phyloP scores from a whole-genome alignment of 2,888 invertebrate genomes.

The Phymatocera aterrima region DNA sequence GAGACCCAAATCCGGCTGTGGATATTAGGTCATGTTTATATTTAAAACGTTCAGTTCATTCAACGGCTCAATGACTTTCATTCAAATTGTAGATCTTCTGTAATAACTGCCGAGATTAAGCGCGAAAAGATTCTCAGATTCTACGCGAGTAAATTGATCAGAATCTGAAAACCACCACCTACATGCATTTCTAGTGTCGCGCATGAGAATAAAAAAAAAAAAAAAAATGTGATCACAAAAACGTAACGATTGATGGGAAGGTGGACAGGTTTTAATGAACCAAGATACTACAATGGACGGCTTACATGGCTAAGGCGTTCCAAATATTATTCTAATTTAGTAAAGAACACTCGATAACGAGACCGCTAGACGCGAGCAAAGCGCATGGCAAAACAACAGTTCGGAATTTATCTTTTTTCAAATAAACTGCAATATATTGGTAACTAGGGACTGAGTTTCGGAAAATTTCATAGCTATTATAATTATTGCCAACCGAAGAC shows the following conservation, averaged over 20 bases:
- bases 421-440: too few relatives aligned
- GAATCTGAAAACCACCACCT: not conserved
- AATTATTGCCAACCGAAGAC: too few relatives aligned
- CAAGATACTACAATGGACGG: not conserved
- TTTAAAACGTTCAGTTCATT: not conserved
- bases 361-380: not conserved
- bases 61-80: not conserved
- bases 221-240: not conserved
- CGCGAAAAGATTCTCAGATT: not conserved
- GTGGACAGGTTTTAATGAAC: not conserved
- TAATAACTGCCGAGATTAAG: not conserved
- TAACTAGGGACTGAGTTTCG: too few relatives aligned
- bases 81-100: not conserved
- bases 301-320: not conserved
- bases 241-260: not conserved
- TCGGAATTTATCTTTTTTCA: not conserved
- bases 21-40: slow-evolving; percentile 20
- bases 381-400: not conserved
- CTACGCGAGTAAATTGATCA: too few relatives aligned
- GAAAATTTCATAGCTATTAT: too few relatives aligned
- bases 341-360: not conserved
- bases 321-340: not conserved
- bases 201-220: not conserved
- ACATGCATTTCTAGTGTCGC: too few relatives aligned
- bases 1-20: slow-evolving; percentile 13